These are phyloP conservation scores for Poecilia wingei DNA, from an alignment of 2,797 vertebrate species.

Conservation along the genomic window DNA sequence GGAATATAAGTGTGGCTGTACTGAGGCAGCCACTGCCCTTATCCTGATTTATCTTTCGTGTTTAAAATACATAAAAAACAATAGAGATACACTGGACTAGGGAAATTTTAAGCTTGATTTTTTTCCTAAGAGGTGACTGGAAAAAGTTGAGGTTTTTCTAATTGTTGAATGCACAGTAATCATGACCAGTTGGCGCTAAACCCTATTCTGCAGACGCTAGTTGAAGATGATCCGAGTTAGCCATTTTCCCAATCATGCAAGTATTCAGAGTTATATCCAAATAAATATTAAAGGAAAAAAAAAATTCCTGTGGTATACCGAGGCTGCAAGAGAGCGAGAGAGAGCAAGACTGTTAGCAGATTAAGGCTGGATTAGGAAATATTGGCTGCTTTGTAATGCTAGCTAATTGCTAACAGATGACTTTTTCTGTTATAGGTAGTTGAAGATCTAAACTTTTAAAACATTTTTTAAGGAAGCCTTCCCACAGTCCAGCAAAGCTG, in stretches of 20 bases:
- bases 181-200: not conserved
- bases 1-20: constrained; percentile 22
- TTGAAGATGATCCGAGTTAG: not conserved
- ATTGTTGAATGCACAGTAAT: not conserved
- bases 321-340: not conserved
- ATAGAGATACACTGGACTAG: not conserved
- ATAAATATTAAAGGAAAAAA: not conserved
- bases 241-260: not conserved
- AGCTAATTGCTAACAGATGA: too few relatives aligned
- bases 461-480: not conserved
- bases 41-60: constrained; percentile 53
- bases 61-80: constrained; percentile 1
- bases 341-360: not conserved
- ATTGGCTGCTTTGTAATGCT: too few relatives aligned
- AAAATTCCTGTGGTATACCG: not conserved
- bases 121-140: not conserved
- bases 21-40: constrained; percentile 39
- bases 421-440: too few relatives aligned
- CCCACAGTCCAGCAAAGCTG: not conserved
- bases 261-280: not conserved
- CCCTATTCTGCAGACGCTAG: not conserved
- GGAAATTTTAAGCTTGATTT: not conserved
- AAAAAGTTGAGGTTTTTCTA: not conserved
- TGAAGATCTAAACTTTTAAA: too few relatives aligned
- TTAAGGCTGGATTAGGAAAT: too few relatives aligned